Conservation (phyloP, 2,797 vertebrate genomes). For the Halcyon badia region DNA sequence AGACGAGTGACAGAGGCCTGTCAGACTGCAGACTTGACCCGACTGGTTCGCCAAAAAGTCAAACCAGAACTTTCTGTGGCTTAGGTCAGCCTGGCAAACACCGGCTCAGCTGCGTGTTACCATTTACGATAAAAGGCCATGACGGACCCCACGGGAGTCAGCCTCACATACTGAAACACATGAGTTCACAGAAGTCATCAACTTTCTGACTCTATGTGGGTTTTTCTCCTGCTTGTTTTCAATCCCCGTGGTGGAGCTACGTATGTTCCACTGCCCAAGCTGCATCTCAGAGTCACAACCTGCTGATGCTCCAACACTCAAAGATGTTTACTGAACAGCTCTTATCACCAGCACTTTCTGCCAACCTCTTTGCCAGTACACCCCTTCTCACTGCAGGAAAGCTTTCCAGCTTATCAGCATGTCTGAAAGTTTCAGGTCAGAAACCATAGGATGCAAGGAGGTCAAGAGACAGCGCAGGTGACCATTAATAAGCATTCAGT, state of each 20-base stretch:
- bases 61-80: background rate
- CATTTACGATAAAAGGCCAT: slow-evolving; percentile 26
- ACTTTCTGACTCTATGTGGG: background rate
- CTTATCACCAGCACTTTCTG: background rate
- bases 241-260: background rate
- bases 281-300: background rate
- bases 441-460: background rate
- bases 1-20: fast-evolving
- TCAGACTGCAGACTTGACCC: background rate
- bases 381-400: background rate
- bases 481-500: background rate
- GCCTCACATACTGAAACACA: background rate
- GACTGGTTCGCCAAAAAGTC: background rate
- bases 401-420: background rate
- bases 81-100: background rate
- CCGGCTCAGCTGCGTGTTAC: background rate
- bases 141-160: background rate
- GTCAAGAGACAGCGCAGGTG: background rate
- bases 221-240: background rate
- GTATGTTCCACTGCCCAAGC: background rate
- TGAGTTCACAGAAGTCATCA: background rate
- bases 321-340: background rate
- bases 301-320: background rate
- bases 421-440: background rate
- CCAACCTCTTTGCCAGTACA: background rate